Percentiles rank a stretch among this genome's conserved stretches.
These are phyloP conservation scores for Burhinus oedicnemus DNA, from an alignment of 2,113 vertebrate species.

Conservation along the genomic window DNA sequence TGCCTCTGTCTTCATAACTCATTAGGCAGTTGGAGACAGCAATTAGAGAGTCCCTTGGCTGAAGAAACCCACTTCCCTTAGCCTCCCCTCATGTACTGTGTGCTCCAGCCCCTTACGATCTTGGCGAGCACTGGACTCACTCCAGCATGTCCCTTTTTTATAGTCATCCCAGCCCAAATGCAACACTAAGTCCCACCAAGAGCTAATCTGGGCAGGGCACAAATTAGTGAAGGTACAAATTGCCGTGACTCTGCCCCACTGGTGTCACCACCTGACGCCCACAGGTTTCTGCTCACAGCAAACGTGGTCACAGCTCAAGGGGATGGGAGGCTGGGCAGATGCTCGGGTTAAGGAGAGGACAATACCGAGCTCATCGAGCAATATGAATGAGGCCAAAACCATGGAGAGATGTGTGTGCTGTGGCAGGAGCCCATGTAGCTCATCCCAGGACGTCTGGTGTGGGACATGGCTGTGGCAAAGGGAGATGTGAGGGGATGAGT, in stretches of 20 bases:
- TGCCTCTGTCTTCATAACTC: not conserved
- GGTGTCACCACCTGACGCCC: not conserved
- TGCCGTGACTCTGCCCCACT: not conserved
- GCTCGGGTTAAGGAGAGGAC: not conserved
- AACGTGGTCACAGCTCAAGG: not conserved
- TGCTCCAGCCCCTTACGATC: not conserved
- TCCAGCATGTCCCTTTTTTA: not conserved
- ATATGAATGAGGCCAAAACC: not conserved
- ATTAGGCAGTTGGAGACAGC: not conserved
- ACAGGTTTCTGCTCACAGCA: not conserved
- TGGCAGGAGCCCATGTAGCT: not conserved
- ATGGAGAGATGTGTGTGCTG: not conserved
- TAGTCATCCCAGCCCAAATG: not conserved
- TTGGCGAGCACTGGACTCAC: not conserved
- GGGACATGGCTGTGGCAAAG: not conserved
- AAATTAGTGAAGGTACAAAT: not conserved
- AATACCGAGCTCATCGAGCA: not conserved
- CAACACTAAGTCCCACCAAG: not conserved
- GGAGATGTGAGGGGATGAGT: not conserved
- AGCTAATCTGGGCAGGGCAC: not conserved
- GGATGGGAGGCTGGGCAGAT: not conserved
- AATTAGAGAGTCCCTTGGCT: not conserved
- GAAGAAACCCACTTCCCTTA: not conserved
- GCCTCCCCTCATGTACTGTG: rapidly evolving
- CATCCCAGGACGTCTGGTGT: not conserved